A percentile compares a stretch with the other conserved stretches of the same genome.
Conservation (phyloP, 1,140 invertebrate species). For the Triops cancriformis region DNA sequence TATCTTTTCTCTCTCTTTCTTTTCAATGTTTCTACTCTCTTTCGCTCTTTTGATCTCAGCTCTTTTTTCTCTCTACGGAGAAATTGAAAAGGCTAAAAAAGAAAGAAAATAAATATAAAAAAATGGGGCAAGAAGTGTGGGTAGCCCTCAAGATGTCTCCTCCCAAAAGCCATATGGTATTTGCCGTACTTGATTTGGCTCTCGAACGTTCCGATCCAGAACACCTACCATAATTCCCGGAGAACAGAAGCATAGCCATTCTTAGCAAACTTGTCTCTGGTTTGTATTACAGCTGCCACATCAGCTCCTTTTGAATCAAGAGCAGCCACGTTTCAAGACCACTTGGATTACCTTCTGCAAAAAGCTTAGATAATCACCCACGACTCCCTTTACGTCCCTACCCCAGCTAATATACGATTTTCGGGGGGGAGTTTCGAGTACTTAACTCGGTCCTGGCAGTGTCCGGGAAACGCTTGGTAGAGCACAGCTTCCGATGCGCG, state of each 20-base stretch:
- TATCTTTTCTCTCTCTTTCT: neutral
- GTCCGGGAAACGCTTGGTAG: neutral
- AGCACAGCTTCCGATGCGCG: neutral
- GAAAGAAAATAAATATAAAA: too few relatives aligned
- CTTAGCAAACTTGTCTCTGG: neutral
- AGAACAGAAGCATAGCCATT: neutral
- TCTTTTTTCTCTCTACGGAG: neutral
- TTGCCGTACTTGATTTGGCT: neutral
- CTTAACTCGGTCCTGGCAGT: neutral
- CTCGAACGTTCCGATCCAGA: neutral
- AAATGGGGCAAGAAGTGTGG: neutral
- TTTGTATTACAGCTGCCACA: neutral
- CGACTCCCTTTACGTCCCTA: neutral
- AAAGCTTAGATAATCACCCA: neutral
- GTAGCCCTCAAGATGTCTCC: neutral
- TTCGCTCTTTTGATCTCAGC: neutral
- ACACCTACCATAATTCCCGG: neutral
- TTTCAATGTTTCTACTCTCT: neutral
- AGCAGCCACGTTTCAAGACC: neutral
- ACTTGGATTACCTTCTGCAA: neutral
- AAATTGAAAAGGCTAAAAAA: slow-evolving; percentile 1
- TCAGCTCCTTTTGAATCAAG: neutral
- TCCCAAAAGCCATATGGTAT: neutral
- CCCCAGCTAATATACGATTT: neutral
- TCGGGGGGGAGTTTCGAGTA: neutral